phyloP scores from a whole-genome alignment of 2,797 vertebrate genomes.

The Odontamblyopus lacepedii region DNA sequence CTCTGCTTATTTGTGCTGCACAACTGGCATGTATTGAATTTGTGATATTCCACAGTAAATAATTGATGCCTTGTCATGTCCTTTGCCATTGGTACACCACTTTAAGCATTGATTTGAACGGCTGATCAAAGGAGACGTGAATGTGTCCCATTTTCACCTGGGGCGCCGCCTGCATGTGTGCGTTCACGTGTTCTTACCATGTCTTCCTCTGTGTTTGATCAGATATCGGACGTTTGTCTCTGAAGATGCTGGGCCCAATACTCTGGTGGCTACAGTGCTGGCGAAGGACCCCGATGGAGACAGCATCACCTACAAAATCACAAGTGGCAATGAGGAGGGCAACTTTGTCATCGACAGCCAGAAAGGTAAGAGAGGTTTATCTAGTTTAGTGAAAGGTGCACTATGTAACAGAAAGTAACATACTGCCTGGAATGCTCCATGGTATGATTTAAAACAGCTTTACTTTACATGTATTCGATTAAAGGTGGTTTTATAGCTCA shows the following conservation, averaged over 20 bases:
- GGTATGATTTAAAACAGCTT: too few species aligned
- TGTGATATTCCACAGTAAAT: background rate
- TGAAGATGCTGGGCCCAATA: conserved; percentile 89
- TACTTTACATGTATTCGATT: too few species aligned
- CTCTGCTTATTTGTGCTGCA: background rate
- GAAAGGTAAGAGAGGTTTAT: conserved; percentile 78
- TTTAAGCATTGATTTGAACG: conserved; percentile 12
- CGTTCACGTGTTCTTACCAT: conserved; percentile 9
- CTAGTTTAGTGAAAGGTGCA: too few species aligned
- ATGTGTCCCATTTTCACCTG: conserved; percentile 17
- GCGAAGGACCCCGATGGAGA: conserved; percentile 91
- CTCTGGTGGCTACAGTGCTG: conserved; percentile 85
- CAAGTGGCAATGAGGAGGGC: conserved; percentile 83
- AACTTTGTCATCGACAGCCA: conserved; percentile 90
- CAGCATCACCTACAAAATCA: conserved; percentile 83
- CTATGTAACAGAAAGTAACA: too few species aligned
- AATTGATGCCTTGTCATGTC: background rate
- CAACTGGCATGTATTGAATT: background rate
- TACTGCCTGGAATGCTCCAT: too few species aligned
- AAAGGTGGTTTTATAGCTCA: too few species aligned
- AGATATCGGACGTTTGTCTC: conserved; percentile 91
- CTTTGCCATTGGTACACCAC: background rate
- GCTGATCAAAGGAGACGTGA: background rate
- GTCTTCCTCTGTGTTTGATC: conserved; percentile 36
- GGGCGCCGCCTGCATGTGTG: background rate